Evolutionary conservation across 2,113 vertebrate species (phyloP).

Genomic region (Mus musculus): DNA sequence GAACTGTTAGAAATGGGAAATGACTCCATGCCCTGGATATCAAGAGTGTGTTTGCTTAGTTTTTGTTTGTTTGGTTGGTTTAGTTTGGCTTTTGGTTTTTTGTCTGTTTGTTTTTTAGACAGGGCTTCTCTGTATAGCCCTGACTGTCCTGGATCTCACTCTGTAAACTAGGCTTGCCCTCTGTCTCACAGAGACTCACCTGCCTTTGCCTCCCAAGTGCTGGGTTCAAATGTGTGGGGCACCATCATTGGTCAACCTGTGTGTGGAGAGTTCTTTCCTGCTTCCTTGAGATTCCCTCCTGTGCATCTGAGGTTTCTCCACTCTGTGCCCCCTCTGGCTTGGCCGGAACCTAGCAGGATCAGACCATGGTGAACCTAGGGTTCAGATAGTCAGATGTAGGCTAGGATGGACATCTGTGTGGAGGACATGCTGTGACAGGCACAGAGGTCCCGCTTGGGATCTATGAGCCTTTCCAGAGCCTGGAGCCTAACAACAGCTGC

Average conservation of each 20-base stretch:
- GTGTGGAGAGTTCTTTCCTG: not conserved
- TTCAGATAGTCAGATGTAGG: not conserved
- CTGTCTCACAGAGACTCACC: too few species aligned
- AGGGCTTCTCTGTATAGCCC: too few species aligned
- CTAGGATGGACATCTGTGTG: not conserved
- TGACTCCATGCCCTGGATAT: not conserved
- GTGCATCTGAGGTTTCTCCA: not conserved
- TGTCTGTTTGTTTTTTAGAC: not conserved
- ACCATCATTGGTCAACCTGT: not conserved
- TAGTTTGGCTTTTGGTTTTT: too few species aligned
- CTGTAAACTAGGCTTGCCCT: too few species aligned
- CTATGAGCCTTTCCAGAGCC: not conserved
- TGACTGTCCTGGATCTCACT: too few species aligned
- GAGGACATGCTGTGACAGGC: not conserved
- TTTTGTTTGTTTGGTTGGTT: not conserved
- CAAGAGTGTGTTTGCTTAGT: not conserved
- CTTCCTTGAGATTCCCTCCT: not conserved
- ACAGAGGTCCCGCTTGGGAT: too few species aligned
- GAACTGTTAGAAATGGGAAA: not conserved
- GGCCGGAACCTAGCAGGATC: not conserved
- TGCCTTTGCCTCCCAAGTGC: too few species aligned
- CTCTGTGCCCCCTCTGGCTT: fast-evolving
- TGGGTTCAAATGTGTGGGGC: not conserved
- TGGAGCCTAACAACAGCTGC: not conserved
- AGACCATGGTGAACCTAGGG: fast-evolving